Evolutionary conservation across 2,888 invertebrate genomes (phyloP), one percentile per base, ranked within the genome.

Genomic region (Copidosoma aretas): DNA sequence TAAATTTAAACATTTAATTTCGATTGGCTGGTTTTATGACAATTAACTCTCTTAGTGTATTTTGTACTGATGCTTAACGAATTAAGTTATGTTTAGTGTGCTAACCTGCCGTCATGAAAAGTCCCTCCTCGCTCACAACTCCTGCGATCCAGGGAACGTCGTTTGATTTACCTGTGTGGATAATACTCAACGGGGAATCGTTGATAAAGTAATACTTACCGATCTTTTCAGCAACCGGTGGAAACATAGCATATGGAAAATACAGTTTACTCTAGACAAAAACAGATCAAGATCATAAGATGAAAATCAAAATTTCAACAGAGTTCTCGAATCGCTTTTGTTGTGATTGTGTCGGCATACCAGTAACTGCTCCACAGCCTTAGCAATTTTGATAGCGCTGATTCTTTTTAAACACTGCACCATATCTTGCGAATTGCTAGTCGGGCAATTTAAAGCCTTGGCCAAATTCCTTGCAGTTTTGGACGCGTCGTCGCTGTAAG

Each of bases 41-140:
- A n/a, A n/a, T n/a, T n/a, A n/a, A n/a, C n/a, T n/a, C n/a, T n/a
- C n/a, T n/a, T n/a, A n/a, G n/a, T n/a, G n/a, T n/a, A n/a, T n/a
- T n/a, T n/a, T n/a, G n/a, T n/a, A n/a, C n/a, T n/a, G n/a, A n/a
- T n/a, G n/a, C n/a, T n/a, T n/a, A n/a, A n/a, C n/a, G n/a, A n/a
- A n/a, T n/a, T n/a, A n/a, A n/a, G n/a, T n/a, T n/a, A n/a, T n/a
- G n/a, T n/a, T n/a, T n/a, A n/a, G n/a, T n/a, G n/a, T 12, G 17
- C 22, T 1, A 25, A 63, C 60, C 65, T 54, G 60, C 86, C 77
- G 88, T 87, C 51, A 88, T 89, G 43, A 90, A 91, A 75, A 90
- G 91, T 57, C 92, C 92, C 80, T 92, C 92, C 32, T 90, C 87
- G 21, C 87, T 86, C 0, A 89, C 88, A 60, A 89, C 86, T 1